phyloP scores from a whole-genome alignment of 2,797 vertebrate species.

The Poliocrania exsul region DNA sequence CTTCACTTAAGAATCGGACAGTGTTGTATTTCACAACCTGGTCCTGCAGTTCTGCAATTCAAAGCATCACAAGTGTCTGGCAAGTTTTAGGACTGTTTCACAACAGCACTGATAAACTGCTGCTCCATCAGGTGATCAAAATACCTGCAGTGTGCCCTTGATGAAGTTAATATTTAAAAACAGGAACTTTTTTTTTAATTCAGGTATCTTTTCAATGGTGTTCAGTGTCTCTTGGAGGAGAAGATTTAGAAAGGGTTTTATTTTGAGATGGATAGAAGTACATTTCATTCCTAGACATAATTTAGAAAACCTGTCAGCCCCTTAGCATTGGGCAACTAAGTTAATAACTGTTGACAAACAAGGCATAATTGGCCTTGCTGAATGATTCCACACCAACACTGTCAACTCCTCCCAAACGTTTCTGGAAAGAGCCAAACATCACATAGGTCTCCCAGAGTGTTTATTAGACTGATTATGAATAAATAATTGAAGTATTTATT shows the following conservation, averaged over 20 bases:
- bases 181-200: not conserved
- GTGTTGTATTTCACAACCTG: not conserved
- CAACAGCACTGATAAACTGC: not conserved
- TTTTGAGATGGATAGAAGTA: not conserved
- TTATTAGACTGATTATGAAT: not conserved
- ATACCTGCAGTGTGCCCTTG: slow-evolving; percentile 14
- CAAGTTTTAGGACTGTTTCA: slow-evolving; percentile 10
- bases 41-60: not conserved
- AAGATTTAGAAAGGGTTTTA: not conserved
- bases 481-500: not conserved
- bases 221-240: not conserved
- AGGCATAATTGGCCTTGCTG: not conserved
- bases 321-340: slow-evolving; percentile 24
- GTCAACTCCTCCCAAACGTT: not conserved
- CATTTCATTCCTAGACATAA: not conserved
- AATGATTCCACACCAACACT: not conserved
- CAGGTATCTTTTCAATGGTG: not conserved
- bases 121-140: slow-evolving; percentile 27
- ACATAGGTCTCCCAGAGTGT: not conserved
- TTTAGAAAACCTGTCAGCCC: slow-evolving; percentile 32
- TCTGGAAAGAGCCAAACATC: not conserved
- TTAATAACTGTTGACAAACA: slow-evolving; percentile 56
- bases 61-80: not conserved
- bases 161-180: slow-evolving; percentile 61
- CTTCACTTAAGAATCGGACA: not conserved